phyloP scores from a whole-genome alignment of 2,888 invertebrate genomes.

The Tetheella fluctuosa region DNA sequence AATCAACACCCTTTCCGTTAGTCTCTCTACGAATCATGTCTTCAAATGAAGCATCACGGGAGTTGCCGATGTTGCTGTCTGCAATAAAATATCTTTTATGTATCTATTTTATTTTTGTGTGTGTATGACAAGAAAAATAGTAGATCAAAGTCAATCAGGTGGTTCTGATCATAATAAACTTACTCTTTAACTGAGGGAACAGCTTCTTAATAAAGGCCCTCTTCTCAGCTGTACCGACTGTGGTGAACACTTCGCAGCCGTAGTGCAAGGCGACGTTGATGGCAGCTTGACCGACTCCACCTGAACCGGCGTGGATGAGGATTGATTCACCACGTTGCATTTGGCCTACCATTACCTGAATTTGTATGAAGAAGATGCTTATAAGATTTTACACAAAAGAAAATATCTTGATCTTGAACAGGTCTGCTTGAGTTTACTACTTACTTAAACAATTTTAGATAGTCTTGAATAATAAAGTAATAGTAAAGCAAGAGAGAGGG shows the following conservation, averaged over 20 bases:
- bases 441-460: no score
- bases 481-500: no score
- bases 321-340: constrained; percentile 93
- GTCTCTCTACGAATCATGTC: constrained; percentile 91
- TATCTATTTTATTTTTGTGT: no score
- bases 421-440: no score
- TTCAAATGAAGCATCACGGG: constrained; percentile 94
- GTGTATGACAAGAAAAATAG: no score
- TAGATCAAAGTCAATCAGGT: constrained; percentile 7
- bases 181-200: constrained; percentile 90
- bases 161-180: neutral
- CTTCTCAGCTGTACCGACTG: constrained; percentile 95
- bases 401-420: no score
- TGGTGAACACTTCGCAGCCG: constrained; percentile 96
- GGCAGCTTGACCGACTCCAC: constrained; percentile 98
- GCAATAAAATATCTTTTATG: constrained; percentile 14
- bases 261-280: constrained; percentile 95
- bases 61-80: constrained; percentile 91
- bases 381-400: no score
- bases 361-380: no score
- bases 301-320: constrained; percentile 97
- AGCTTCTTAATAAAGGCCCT: constrained; percentile 93
- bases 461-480: no score
- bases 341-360: constrained; percentile 85
- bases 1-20: constrained; percentile 93